Conservation (phyloP, 2,113 vertebrate species). For the Oxyura jamaicensis region DNA sequence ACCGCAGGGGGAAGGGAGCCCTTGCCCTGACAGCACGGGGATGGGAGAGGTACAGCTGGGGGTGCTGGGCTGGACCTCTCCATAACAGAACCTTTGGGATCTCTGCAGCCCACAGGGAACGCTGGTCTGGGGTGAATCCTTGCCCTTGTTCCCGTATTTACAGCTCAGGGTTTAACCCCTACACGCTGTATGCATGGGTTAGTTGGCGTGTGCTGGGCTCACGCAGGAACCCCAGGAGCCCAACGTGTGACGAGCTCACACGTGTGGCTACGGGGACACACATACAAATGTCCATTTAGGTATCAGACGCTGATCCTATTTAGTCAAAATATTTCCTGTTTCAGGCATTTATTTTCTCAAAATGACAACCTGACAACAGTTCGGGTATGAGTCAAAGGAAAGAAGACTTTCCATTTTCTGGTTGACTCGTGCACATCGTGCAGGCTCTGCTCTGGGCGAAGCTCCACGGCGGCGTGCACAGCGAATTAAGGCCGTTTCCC, state of each 20-base stretch:
- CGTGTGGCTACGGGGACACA: not conserved
- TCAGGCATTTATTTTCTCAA: constrained; percentile 68
- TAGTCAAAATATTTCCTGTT: constrained; percentile 72
- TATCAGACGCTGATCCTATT: constrained; percentile 12
- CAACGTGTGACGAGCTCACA: not conserved
- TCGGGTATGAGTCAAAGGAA: constrained; percentile 69
- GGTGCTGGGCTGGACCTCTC: not conserved
- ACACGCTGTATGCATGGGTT: not conserved
- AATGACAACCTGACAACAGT: constrained; percentile 64
- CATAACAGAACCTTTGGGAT: not conserved
- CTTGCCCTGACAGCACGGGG: rapidly evolving
- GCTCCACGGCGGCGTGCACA: not conserved
- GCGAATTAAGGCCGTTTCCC: not conserved
- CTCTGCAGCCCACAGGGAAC: not conserved
- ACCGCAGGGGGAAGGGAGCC: not conserved
- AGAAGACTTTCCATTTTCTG: constrained; percentile 74
- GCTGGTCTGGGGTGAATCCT: not conserved
- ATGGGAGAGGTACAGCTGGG: not conserved
- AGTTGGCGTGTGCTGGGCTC: not conserved
- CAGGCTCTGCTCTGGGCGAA: not conserved
- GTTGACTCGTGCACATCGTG: not conserved
- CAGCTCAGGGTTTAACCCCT: not conserved
- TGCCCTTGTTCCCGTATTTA: not conserved
- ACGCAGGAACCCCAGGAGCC: not conserved
- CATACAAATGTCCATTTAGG: not conserved